These are phyloP conservation scores for Proterorhinus semilunaris DNA, from an alignment of 2,113 vertebrate species.

Conservation along the genomic window DNA sequence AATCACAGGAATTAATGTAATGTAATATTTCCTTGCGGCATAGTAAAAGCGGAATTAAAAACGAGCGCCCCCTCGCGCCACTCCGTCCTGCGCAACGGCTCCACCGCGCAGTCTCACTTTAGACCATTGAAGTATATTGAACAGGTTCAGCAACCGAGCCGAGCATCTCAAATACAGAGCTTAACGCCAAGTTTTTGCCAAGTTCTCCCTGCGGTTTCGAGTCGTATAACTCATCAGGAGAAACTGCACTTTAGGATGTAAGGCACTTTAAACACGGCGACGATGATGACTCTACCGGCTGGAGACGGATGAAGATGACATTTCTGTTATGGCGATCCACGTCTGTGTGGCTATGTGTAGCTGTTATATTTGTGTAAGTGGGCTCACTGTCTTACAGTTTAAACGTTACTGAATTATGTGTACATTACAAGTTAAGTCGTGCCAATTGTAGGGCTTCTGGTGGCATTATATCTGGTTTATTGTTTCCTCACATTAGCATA, in stretches of 20 bases:
- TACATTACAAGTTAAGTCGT: background rate
- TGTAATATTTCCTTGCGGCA: too few relatives aligned
- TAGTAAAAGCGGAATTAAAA: accelerated
- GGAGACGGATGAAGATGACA: conserved; percentile 73
- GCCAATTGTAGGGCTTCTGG: background rate
- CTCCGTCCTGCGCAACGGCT: conserved; percentile 33
- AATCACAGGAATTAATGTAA: too few relatives aligned
- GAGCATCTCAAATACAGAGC: conserved; percentile 37
- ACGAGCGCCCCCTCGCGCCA: conserved; percentile 19
- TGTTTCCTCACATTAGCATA: conserved; percentile 15
- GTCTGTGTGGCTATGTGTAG: conserved; percentile 63
- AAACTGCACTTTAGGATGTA: background rate
- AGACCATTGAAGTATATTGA: too few relatives aligned
- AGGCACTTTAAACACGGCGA: conserved; percentile 32
- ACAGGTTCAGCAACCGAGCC: conserved; percentile 32
- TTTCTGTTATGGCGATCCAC: conserved; percentile 58
- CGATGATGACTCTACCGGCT: conserved; percentile 70
- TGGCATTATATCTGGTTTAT: background rate
- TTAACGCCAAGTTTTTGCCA: background rate
- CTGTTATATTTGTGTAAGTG: conserved; percentile 66
- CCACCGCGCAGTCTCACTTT: background rate
- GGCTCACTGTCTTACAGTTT: accelerated
- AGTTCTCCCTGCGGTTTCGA: background rate
- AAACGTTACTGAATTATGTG: background rate
- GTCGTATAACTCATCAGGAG: background rate